Evolutionary conservation across 2,113 vertebrate genomes (phyloP).

Genomic region (Symphodus melops): DNA sequence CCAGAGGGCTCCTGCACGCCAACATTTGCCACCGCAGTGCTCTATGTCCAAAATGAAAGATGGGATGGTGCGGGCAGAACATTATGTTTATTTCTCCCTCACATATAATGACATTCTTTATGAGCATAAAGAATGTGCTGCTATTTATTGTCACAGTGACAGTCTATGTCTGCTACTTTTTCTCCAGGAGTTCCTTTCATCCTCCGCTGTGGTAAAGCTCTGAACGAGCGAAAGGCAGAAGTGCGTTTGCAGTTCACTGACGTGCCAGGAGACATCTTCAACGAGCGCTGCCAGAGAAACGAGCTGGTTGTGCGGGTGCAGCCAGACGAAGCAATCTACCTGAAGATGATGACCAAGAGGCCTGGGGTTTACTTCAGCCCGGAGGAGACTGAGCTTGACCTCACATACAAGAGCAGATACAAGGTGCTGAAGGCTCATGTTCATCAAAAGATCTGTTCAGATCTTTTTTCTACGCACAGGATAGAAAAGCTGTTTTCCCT

Average conservation of each 20-base stretch:
- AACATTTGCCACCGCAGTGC: constrained; percentile 88
- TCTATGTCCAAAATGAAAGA: constrained; percentile 90
- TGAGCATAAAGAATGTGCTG: too few relatives aligned
- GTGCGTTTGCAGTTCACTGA: constrained; percentile 90
- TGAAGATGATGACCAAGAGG: constrained; percentile 93
- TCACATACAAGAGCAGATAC: constrained; percentile 91
- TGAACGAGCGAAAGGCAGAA: constrained; percentile 92
- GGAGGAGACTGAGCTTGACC: constrained; percentile 91
- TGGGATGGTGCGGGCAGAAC: constrained; percentile 88
- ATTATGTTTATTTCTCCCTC: neutral
- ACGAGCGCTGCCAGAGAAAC: constrained; percentile 86
- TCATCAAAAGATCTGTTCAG: neutral
- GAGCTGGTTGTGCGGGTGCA: constrained; percentile 92
- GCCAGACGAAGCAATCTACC: constrained; percentile 89
- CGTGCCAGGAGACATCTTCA: constrained; percentile 89
- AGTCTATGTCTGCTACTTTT: neutral
- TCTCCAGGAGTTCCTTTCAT: constrained; percentile 89
- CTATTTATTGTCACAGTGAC: neutral
- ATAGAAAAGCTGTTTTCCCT: too few relatives aligned
- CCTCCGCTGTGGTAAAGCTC: constrained; percentile 92
- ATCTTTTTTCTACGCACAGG: neutral
- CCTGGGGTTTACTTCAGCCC: constrained; percentile 89
- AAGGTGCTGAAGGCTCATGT: constrained; percentile 75
- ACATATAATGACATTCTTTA: neutral
- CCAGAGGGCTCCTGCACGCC: constrained; percentile 87